Conservation (phyloP, 2,888 invertebrate species). For the Pasiphila rectangulata region DNA sequence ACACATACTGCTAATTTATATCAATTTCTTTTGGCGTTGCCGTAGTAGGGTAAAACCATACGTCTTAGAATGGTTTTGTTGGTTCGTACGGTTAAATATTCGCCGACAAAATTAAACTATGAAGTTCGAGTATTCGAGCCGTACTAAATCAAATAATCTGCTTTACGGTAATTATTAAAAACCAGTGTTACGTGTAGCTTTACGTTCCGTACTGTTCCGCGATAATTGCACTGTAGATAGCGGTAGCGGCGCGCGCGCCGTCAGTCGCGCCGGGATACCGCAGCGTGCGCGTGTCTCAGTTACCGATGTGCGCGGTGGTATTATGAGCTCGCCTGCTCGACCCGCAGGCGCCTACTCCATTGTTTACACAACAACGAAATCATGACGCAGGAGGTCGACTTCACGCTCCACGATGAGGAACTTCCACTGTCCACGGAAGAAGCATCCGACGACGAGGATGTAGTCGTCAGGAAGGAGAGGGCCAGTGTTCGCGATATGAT, state of each 20-base stretch:
- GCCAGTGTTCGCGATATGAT: conserved; percentile 71
- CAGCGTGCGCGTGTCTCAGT: conserved; percentile 23
- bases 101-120: no score
- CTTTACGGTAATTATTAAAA: conserved; percentile 28
- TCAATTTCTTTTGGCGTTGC: no score
- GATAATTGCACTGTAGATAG: conserved; percentile 30
- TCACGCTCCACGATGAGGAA: conserved; percentile 56
- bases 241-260: conserved; percentile 45
- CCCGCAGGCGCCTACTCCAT: conserved; percentile 58
- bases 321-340: conserved; percentile 62
- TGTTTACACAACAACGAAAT: conserved; percentile 45
- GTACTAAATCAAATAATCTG: conserved; percentile 17
- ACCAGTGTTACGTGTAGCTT: conserved; percentile 35
- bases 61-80: no score
- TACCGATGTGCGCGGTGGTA: conserved; percentile 42
- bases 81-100: no score
- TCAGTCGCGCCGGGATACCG: conserved; percentile 59
- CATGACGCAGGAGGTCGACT: conserved; percentile 70
- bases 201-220: conserved; percentile 33
- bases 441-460: conserved; percentile 62
- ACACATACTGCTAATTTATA: no score
- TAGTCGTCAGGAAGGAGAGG: conserved; percentile 61
- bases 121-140: neutral
- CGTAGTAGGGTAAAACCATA: no score
- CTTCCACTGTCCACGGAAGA: conserved; percentile 56